Base-by-base conservation (phyloP, 2,888 invertebrate genomes). In the Halictus quadricinctus region DNA sequence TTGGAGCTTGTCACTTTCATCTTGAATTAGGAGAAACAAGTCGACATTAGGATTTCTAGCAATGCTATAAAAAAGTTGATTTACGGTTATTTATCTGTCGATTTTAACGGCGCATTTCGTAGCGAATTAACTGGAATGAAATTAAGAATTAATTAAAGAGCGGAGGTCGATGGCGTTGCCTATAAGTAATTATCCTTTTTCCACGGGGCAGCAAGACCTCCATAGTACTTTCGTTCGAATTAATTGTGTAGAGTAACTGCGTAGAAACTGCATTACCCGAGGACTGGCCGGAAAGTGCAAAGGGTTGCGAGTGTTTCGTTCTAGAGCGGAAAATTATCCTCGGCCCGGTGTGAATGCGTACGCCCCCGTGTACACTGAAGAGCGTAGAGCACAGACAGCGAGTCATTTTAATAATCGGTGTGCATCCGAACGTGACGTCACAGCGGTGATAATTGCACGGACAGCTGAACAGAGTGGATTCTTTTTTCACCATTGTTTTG, bases 261-360 rank as follows among this genome's bases (percentile, higher is more conserved):
- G 80, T 69, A 66, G 72, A 75, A 75, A 77, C 76, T 75, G 48
- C 81, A 60, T 81, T 84, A 81, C 73, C 76, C 60, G 76, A 73
- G 72, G 72, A 66, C 80, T 72, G 50, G 36, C 54, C 25, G 79
- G 77, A 74, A 69, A 70, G 77, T 58, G 72, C 72, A 50, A 83
- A 79, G 72, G 76, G 72, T 75, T 50, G 41, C 73, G 66, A 66
- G 73, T 69, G 75, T 79, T 70, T 78, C 82, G 58, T 79, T 82
- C 75, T 60, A 79, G 76, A 83, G 76, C 82, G 79, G 79, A 79
- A 83, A 79, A 83, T 83, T 83, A 79, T 83, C 72, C 43, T 72
- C 50, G 69, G 76, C 70, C 76, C 70, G 41, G 70, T 72, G 72
- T 50, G 43, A 79, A 76, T 66, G 29, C 54, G 54, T 48, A 60